Percentiles rank a stretch among this genome's conserved stretches.
phyloP scores from a whole-genome alignment of 2,888 invertebrate genomes.

The Nycteola revayana region DNA sequence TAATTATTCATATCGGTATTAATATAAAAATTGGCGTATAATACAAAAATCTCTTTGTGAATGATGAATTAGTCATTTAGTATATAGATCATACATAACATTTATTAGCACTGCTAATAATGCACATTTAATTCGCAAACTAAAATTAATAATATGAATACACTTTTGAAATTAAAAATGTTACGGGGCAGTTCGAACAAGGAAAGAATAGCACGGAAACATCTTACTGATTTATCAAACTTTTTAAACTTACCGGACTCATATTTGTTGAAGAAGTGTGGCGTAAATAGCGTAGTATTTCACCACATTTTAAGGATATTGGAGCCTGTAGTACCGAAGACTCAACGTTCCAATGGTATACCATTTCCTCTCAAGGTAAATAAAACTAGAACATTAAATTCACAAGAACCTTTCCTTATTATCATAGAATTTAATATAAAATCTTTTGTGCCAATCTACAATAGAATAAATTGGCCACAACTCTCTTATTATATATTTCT shows the following conservation, averaged over 20 bases:
- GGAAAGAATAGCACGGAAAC: slow-evolving; percentile 42
- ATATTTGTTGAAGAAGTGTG: slow-evolving; percentile 49
- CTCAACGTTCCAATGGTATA: slow-evolving; percentile 55
- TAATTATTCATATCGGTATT: no score
- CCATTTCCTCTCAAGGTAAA: slow-evolving; percentile 57
- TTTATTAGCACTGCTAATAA: no score
- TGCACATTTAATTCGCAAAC: no score
- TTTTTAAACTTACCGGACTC: slow-evolving; percentile 49
- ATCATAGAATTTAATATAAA: no score
- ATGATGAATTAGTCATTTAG: no score
- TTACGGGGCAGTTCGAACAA: slow-evolving; percentile 45
- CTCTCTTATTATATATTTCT: background rate
- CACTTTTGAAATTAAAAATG: slow-evolving; percentile 45
- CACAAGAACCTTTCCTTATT: no score
- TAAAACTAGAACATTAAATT: no score
- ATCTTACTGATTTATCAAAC: slow-evolving; percentile 42
- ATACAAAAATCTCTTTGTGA: no score
- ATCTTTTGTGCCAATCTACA: no score
- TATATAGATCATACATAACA: no score
- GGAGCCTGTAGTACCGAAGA: slow-evolving; percentile 54
- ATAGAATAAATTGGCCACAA: no score
- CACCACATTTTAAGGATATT: slow-evolving; percentile 48
- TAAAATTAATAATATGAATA: slow-evolving; percentile 46
- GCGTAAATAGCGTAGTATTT: slow-evolving; percentile 45
- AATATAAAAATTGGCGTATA: no score